A percentile compares a stretch with the other conserved stretches of the same genome.
phyloP scores from a whole-genome alignment of 2,888 invertebrate species.

The Eurois occulta region DNA sequence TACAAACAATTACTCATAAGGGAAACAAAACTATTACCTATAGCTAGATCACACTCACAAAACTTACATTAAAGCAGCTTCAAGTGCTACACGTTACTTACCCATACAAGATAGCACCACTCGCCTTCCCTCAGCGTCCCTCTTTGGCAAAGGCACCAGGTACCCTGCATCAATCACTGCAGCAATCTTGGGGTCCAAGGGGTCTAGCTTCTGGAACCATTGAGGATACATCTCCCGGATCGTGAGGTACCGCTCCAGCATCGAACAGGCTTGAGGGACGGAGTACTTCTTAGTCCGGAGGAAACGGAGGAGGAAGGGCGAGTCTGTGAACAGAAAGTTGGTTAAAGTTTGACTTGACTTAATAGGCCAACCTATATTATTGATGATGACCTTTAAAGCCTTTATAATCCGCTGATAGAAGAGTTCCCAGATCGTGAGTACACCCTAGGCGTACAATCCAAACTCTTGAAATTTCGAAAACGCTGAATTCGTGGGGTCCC shows the following conservation, averaged over 20 bases:
- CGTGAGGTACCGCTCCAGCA: conserved; percentile 96
- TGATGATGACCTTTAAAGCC: not conserved
- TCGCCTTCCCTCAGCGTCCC: conserved; percentile 94
- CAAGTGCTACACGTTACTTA: conserved; percentile 73
- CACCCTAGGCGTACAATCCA: not conserved
- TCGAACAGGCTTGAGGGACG: conserved; percentile 95
- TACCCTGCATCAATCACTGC: conserved; percentile 96
- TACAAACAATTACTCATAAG: not conserved
- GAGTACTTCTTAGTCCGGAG: conserved; percentile 97
- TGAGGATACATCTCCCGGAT: conserved; percentile 96
- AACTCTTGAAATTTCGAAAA: not conserved
- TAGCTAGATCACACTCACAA: not conserved
- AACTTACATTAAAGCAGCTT: not conserved
- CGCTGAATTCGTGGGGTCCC: not conserved
- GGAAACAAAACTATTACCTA: not conserved
- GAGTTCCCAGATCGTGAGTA: not conserved
- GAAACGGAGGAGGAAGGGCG: conserved; percentile 95
- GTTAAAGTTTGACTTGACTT: not conserved
- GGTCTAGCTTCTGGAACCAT: conserved; percentile 96
- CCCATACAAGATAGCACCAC: conserved; percentile 95
- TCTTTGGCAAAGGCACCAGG: conserved; percentile 93
- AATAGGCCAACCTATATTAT: not conserved
- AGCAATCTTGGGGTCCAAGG: conserved; percentile 94
- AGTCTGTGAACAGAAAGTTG: conserved; percentile 86
- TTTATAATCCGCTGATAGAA: not conserved